Evolutionary conservation across 2,113 vertebrate genomes (phyloP).

Genomic region (Hemiscyllium ocellatum): DNA sequence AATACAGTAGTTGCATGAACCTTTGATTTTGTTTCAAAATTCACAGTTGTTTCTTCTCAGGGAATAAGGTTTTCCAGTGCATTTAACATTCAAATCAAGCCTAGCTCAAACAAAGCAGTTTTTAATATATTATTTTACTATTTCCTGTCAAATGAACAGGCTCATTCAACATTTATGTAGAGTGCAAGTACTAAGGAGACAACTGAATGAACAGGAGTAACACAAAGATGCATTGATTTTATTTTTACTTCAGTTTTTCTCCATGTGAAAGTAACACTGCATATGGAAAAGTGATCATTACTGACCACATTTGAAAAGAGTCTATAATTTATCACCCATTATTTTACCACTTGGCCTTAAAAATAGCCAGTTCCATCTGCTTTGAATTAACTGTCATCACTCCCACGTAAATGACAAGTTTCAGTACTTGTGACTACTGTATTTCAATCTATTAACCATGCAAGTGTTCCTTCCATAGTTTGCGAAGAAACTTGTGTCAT

Average conservation of each 20-base stretch:
- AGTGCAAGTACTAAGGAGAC: neutral
- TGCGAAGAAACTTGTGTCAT: neutral
- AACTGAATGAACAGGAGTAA: conserved; percentile 1
- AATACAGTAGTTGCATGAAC: neutral
- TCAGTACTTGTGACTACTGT: neutral
- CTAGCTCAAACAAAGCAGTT: neutral
- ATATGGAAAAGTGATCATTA: conserved; percentile 3
- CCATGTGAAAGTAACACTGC: conserved; percentile 8
- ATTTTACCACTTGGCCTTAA: conserved; percentile 12
- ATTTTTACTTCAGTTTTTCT: neutral
- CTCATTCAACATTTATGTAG: neutral
- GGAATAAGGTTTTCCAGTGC: neutral
- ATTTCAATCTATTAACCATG: conserved; percentile 5
- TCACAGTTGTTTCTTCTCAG: neutral
- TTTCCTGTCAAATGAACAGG: neutral
- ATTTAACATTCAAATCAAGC: neutral
- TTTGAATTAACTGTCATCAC: neutral
- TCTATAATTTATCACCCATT: neutral
- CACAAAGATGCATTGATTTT: neutral
- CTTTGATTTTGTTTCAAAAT: conserved; percentile 1
- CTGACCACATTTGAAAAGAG: neutral
- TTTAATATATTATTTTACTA: neutral
- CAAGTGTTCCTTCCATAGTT: neutral
- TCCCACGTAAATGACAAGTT: conserved; percentile 13
- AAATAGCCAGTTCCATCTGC: conserved; percentile 19